These are phyloP conservation scores for Pimpla rufipes DNA, from an alignment of 2,888 invertebrate species.

Conservation along the genomic window DNA sequence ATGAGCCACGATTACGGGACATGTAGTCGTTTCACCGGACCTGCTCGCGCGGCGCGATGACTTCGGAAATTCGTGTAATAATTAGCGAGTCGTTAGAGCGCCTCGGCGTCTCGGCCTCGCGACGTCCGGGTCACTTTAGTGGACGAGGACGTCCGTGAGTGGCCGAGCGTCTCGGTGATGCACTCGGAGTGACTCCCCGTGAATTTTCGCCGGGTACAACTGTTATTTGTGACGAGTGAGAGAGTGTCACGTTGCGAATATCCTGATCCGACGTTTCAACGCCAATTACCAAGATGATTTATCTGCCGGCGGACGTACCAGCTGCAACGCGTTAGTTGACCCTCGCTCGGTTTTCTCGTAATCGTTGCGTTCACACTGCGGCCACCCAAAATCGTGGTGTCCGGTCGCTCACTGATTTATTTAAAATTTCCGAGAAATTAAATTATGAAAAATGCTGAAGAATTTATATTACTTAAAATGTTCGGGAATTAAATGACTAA, in stretches of 20 bases:
- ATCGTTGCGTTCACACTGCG: conserved; percentile 42
- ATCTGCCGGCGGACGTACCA: conserved; percentile 63
- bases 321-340: conserved; percentile 45
- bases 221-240: conserved; percentile 36
- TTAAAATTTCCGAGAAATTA: conserved; percentile 31
- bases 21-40: background rate
- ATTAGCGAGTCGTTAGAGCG: conserved; percentile 43
- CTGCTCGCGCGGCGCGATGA: background rate
- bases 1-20: conserved; percentile 34
- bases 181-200: conserved; percentile 30
- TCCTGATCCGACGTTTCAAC: conserved; percentile 64
- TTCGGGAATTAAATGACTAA: background rate
- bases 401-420: conserved; percentile 9
- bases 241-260: conserved; percentile 58
- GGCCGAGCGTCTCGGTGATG: conserved; percentile 10
- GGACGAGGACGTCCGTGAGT: conserved; percentile 39
- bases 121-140: conserved; percentile 18
- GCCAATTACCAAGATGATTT: conserved; percentile 74
- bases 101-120: conserved; percentile 15
- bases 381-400: conserved; percentile 55
- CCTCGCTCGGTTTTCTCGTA: conserved; percentile 5
- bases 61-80: conserved; percentile 56
- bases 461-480: conserved; percentile 29
- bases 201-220: conserved; percentile 33
- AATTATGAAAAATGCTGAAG: no score